Percentiles rank a stretch among this genome's conserved stretches.
These are phyloP conservation scores for Sicus ferrugineus DNA, from an alignment of 2,888 invertebrate genomes.

Conservation along the genomic window DNA sequence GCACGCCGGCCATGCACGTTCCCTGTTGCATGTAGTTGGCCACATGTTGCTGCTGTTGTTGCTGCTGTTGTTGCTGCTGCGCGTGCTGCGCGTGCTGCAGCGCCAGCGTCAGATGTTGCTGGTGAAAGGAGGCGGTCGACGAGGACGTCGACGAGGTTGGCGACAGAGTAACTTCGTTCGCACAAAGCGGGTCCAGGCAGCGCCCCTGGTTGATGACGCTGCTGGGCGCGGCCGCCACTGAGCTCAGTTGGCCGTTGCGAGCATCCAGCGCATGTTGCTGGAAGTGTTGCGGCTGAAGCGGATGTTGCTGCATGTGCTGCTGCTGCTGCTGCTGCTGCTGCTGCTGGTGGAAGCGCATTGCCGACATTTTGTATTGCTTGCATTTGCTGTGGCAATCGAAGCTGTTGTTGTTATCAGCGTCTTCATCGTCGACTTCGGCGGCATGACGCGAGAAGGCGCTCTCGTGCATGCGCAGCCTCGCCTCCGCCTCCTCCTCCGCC, in stretches of 20 bases:
- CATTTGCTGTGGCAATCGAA: constrained; percentile 60
- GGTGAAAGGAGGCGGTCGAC: constrained; percentile 43
- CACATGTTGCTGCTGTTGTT: constrained; percentile 33
- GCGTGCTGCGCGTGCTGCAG: constrained; percentile 37
- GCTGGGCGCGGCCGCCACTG: constrained; percentile 45
- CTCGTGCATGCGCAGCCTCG: not conserved
- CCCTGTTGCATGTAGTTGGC: constrained; percentile 24
- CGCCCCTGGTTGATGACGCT: constrained; percentile 55
- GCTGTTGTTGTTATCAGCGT: constrained; percentile 43
- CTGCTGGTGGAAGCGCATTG: constrained; percentile 57
- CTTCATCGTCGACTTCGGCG: constrained; percentile 47
- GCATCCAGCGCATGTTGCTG: constrained; percentile 41
- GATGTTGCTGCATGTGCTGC: constrained; percentile 39
- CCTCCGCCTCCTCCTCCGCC: not conserved
- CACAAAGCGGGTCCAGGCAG: constrained; percentile 51
- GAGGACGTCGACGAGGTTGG: constrained; percentile 51
- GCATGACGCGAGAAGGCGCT: not conserved
- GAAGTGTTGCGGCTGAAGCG: not conserved
- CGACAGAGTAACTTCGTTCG: constrained; percentile 52
- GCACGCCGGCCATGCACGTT: constrained; percentile 16
- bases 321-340: constrained; percentile 45
- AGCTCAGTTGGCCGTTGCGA: constrained; percentile 46
- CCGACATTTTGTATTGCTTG: constrained; percentile 57
- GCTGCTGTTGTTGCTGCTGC: constrained; percentile 36
- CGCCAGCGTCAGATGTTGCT: constrained; percentile 45